Conservation (phyloP, 64 coral and sea anemone genomes). For the Actinia equina region DNA sequence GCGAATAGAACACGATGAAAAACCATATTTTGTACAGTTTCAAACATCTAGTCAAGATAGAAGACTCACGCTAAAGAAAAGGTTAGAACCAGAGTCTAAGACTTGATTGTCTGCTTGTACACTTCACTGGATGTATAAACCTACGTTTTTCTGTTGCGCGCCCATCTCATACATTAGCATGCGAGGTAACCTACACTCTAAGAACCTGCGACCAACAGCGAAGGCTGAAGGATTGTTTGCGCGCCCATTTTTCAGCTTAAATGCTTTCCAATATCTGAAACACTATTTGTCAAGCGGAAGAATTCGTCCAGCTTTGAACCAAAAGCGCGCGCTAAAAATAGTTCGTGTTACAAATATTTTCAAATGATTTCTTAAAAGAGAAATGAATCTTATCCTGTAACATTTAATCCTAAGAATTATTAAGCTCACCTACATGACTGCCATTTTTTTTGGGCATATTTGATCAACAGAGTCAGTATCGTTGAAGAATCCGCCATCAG, state of each 20-base stretch:
- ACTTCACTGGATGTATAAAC: too few relatives aligned
- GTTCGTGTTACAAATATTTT: background rate
- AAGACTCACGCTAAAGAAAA: conserved; percentile 81
- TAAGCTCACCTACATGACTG: background rate
- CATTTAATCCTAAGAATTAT: too few relatives aligned
- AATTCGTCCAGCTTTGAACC: background rate
- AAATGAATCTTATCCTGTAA: too few relatives aligned
- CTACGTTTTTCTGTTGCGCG: too few relatives aligned
- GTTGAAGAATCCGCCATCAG: conserved; percentile 90
- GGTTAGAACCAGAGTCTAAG: conserved; percentile 7
- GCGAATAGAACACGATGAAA: conserved; percentile 82
- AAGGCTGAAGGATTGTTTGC: background rate
- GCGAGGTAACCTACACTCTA: too few relatives aligned
- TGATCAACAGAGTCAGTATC: conserved; percentile 64
- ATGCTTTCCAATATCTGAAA: too few relatives aligned
- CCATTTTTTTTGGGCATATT: background rate
- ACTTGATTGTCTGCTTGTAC: too few relatives aligned
- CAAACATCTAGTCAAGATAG: conserved; percentile 62
- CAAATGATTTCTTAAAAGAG: too few relatives aligned
- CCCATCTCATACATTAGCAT: too few relatives aligned
- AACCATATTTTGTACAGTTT: conserved; percentile 94
- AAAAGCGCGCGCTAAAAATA: background rate
- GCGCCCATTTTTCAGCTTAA: background rate
- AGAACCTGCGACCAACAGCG: too few relatives aligned
- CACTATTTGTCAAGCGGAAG: too few relatives aligned